A percentile compares a stretch with the other conserved stretches of the same genome.
phyloP scores from a whole-genome alignment of 2,888 invertebrate species.

The Laspeyria flexula region DNA sequence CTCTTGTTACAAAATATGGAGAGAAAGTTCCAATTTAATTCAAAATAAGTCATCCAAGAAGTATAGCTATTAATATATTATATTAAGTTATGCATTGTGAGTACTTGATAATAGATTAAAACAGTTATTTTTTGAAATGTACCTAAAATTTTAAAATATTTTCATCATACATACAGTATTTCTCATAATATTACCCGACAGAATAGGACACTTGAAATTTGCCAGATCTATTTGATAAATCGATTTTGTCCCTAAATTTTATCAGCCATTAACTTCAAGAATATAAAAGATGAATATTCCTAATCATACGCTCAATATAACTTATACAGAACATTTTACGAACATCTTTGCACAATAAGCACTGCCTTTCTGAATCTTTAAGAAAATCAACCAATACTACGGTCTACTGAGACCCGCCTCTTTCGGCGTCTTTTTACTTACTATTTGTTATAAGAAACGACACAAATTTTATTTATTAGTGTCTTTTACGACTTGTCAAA shows the following conservation, averaged over 20 bases:
- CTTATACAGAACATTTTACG: slow-evolving; percentile 48
- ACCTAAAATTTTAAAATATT: too few species aligned
- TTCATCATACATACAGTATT: too few species aligned
- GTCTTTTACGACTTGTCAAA: slow-evolving; percentile 72
- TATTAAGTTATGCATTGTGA: too few species aligned
- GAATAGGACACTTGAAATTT: too few species aligned
- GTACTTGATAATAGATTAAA: too few species aligned
- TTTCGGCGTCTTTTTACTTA: slow-evolving; percentile 57
- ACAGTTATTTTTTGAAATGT: too few species aligned
- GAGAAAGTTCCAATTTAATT: too few species aligned
- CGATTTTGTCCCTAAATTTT: not conserved
- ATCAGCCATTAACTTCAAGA: slow-evolving; percentile 42
- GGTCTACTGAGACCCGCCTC: slow-evolving; percentile 50
- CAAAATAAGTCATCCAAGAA: too few species aligned
- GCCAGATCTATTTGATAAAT: too few species aligned
- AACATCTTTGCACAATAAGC: slow-evolving; percentile 22
- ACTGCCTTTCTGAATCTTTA: slow-evolving; percentile 14
- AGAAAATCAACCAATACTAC: slow-evolving; percentile 11
- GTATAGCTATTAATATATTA: too few species aligned
- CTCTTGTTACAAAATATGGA: too few species aligned
- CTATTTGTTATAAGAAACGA: slow-evolving; percentile 60
- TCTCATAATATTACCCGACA: too few species aligned
- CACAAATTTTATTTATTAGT: slow-evolving; percentile 83
- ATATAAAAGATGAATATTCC: slow-evolving; percentile 24
- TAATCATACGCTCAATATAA: slow-evolving; percentile 63